Evolutionary conservation across 1,140 invertebrate genomes (phyloP).

Genomic region (Cotesia vestalis): DNA sequence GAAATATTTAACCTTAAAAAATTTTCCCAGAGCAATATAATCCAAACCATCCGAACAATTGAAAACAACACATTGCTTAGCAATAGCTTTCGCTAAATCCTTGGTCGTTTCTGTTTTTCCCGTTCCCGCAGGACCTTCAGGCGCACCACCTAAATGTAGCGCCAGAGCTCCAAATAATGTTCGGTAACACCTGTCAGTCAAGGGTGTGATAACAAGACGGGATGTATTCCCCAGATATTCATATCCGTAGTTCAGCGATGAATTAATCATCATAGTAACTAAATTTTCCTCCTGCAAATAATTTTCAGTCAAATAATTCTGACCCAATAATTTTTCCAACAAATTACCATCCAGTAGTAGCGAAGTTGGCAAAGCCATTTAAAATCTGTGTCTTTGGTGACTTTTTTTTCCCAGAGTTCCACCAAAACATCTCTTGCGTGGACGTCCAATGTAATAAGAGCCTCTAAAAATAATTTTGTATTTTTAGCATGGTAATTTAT

Average conservation of each 20-base stretch:
- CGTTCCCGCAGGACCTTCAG: slow-evolving; percentile 93
- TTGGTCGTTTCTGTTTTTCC: slow-evolving; percentile 98
- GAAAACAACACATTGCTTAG: slow-evolving; percentile 96
- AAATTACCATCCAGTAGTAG: slow-evolving; percentile 92
- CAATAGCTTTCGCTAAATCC: slow-evolving; percentile 95
- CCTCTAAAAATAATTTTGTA: slow-evolving; percentile 67
- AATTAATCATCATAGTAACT: slow-evolving; percentile 90
- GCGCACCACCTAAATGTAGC: slow-evolving; percentile 85
- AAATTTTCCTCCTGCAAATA: slow-evolving; percentile 71
- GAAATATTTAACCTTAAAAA: slow-evolving; percentile 84
- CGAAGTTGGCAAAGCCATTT: slow-evolving; percentile 91
- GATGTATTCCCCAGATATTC: slow-evolving; percentile 93
- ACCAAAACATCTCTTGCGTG: slow-evolving; percentile 89
- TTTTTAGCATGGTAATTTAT: not conserved
- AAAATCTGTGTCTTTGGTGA: slow-evolving; percentile 82
- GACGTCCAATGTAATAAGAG: slow-evolving; percentile 90
- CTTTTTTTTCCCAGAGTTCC: slow-evolving; percentile 74
- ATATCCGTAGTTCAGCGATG: slow-evolving; percentile 89
- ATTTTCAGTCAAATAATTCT: not conserved
- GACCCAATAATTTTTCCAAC: slow-evolving; percentile 39
- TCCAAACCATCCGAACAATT: slow-evolving; percentile 95
- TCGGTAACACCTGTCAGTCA: slow-evolving; percentile 89
- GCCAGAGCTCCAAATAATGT: slow-evolving; percentile 91
- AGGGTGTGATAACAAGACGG: slow-evolving; percentile 85
- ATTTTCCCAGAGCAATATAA: slow-evolving; percentile 93